These are phyloP conservation scores for Sylvietta virens DNA, from an alignment of 2,113 vertebrate species.

Conservation along the genomic window DNA sequence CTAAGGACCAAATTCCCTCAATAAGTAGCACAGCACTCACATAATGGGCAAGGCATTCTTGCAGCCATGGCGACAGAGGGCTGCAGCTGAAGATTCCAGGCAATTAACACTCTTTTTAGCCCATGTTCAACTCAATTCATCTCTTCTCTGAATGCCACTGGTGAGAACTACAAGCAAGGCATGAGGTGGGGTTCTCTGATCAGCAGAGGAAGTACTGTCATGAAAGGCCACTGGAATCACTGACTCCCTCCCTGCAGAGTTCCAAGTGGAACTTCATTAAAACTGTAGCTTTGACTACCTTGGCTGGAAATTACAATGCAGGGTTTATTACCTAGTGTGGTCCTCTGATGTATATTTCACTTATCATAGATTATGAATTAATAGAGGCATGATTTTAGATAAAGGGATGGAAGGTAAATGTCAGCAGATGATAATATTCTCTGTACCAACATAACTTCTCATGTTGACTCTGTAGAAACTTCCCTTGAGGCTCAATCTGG, in stretches of 20 bases:
- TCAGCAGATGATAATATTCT: constrained; percentile 57
- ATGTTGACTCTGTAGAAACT: neutral
- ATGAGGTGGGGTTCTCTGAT: neutral
- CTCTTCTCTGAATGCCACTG: neutral
- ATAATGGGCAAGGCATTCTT: neutral
- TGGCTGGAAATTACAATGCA: neutral
- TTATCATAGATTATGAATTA: constrained; percentile 53
- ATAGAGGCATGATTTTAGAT: constrained; percentile 15
- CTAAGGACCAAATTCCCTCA: neutral
- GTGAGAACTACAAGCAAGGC: neutral
- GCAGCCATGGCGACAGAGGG: neutral
- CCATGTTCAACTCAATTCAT: neutral
- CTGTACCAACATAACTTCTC: constrained; percentile 34
- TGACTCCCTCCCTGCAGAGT: neutral
- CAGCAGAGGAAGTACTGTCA: neutral
- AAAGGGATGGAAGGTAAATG: constrained; percentile 55
- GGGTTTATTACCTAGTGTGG: neutral
- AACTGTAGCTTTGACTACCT: neutral
- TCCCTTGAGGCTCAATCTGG: constrained; percentile 21
- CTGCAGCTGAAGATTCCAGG: neutral
- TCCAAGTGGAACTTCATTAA: constrained; percentile 35
- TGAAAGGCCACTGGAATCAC: neutral
- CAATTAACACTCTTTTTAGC: neutral
- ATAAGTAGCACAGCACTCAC: neutral
- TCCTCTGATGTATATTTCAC: constrained; percentile 56